Evolutionary conservation across 1,140 invertebrate species (phyloP).

Genomic region (Conus betulinus): DNA sequence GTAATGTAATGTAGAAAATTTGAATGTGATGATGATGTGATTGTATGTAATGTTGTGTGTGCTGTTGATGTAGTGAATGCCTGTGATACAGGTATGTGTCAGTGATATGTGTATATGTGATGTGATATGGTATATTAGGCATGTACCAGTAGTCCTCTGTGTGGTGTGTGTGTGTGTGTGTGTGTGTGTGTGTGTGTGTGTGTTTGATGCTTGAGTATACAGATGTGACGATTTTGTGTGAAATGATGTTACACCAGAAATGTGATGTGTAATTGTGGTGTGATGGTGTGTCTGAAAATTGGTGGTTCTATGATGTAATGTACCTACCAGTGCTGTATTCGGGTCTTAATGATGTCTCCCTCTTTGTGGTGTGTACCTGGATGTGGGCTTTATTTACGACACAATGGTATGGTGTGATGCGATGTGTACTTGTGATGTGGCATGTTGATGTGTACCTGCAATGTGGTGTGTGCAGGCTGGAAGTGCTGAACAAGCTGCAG

Average conservation of each 20-base stretch:
- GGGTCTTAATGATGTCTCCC: not conserved
- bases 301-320: not conserved
- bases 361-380: not conserved
- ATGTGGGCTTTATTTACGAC: not conserved
- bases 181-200: not conserved
- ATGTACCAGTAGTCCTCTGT: too few relatives aligned
- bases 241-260: too few relatives aligned
- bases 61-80: too few relatives aligned
- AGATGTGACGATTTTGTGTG: not conserved
- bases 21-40: too few relatives aligned
- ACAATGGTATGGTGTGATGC: not conserved
- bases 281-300: not conserved
- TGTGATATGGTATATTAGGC: too few relatives aligned
- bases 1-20: too few relatives aligned
- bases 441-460: too few relatives aligned
- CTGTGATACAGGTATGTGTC: too few relatives aligned
- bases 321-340: not conserved
- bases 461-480: slow-evolving; percentile 51
- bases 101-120: too few relatives aligned
- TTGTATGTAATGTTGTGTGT: too few relatives aligned
- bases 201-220: not conserved
- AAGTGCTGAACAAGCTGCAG: slow-evolving; percentile 67
- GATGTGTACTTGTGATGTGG: too few relatives aligned
- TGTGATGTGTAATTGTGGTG: not conserved
- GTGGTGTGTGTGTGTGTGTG: not conserved